Evolutionary conservation across 2,113 vertebrate genomes (phyloP).

Genomic region (Mormyrus lacerda): DNA sequence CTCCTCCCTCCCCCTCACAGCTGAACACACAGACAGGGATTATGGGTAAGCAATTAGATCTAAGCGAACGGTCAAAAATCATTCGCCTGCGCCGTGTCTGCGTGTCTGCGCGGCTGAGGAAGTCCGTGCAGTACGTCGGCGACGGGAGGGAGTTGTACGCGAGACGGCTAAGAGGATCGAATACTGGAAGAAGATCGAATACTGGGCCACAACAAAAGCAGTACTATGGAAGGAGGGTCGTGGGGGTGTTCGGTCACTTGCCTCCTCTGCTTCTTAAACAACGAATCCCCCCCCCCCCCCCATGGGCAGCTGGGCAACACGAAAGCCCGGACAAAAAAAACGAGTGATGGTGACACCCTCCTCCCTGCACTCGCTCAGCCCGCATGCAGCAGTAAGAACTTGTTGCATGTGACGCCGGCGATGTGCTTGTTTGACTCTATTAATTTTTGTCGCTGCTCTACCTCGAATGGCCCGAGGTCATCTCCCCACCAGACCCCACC

Average conservation of each 20-base stretch:
- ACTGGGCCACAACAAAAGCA: constrained; percentile 92
- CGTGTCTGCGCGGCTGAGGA: constrained; percentile 26
- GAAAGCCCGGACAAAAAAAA: constrained; percentile 69
- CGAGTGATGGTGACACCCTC: constrained; percentile 74
- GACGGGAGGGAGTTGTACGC: constrained; percentile 54
- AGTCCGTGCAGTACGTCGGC: neutral
- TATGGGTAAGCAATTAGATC: constrained; percentile 4
- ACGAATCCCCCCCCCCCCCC: constrained; percentile 59
- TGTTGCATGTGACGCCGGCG: neutral
- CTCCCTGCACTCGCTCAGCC: constrained; percentile 22
- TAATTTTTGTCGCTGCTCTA: too few relatives aligned
- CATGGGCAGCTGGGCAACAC: constrained; percentile 67
- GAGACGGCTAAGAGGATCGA: constrained; percentile 94
- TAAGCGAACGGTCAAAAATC: constrained; percentile 1
- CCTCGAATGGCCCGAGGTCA: neutral
- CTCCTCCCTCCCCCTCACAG: neutral
- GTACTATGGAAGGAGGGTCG: constrained; percentile 71
- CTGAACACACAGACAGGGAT: constrained; percentile 5
- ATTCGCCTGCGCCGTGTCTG: neutral
- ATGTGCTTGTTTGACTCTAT: neutral
- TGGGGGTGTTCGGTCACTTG: constrained; percentile 83
- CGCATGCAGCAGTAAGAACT: neutral
- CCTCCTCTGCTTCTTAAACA: constrained; percentile 78
- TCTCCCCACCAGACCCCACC: neutral
- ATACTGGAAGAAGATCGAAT: constrained; percentile 98